phyloP scores from a whole-genome alignment of 2,888 invertebrate genomes.

The Spialia ferax region DNA sequence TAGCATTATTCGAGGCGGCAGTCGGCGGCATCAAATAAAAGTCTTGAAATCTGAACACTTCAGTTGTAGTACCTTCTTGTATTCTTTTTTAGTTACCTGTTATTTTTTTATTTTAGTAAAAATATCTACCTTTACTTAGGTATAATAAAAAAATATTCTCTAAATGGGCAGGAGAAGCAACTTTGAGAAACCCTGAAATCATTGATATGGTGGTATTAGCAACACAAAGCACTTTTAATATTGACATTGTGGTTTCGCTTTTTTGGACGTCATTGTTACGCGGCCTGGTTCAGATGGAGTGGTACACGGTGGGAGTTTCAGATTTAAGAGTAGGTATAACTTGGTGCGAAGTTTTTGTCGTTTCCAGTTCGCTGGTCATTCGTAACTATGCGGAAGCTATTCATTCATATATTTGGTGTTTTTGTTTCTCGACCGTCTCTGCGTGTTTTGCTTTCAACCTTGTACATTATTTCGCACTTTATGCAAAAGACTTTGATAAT shows the following conservation, averaged over 20 bases:
- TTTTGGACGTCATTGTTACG: conserved; percentile 15
- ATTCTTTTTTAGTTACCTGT: too few species aligned
- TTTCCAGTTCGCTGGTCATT: conserved; percentile 26
- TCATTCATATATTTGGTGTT: conserved; percentile 8
- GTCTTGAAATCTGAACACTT: too few species aligned
- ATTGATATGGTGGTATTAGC: conserved; percentile 3
- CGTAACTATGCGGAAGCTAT: conserved; percentile 4
- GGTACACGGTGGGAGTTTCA: conserved; percentile 8
- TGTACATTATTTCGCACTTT: not conserved
- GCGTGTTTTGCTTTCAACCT: not conserved
- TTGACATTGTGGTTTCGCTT: conserved; percentile 32
- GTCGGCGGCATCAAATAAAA: too few species aligned
- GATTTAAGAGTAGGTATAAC: too few species aligned
- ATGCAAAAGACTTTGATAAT: not conserved
- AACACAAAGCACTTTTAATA: conserved; percentile 20
- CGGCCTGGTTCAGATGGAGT: conserved; percentile 24
- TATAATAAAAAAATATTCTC: not conserved
- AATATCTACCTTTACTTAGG: too few species aligned
- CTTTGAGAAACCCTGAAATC: not conserved
- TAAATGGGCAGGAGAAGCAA: not conserved
- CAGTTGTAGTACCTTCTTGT: too few species aligned
- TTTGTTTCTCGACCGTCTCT: not conserved
- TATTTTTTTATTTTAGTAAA: too few species aligned
- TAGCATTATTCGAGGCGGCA: too few species aligned
- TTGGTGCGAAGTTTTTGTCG: conserved; percentile 25